Evolutionary conservation across 2,888 invertebrate species (phyloP).

Genomic region (Lasioglossum oenotherae): DNA sequence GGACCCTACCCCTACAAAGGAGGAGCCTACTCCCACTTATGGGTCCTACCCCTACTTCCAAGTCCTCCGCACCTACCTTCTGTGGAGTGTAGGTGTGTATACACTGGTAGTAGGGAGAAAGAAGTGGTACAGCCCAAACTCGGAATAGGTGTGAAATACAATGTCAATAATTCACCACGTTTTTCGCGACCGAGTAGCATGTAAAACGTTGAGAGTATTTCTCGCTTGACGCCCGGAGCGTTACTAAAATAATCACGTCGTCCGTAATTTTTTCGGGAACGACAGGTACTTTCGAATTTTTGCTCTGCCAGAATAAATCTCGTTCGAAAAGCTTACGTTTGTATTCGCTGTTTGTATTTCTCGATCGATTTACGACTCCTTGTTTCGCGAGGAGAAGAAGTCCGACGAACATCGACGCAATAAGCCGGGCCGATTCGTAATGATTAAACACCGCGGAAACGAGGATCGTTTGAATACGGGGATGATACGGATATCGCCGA

Average conservation of each 20-base stretch:
- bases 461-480: slow-evolving; percentile 29
- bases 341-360: slow-evolving; percentile 4
- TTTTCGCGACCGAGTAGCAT: neutral
- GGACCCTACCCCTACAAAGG: no score
- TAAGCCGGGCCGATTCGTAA: slow-evolving; percentile 39
- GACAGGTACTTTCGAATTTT: neutral
- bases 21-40: no score
- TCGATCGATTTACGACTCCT: slow-evolving; percentile 43
- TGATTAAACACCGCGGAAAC: slow-evolving; percentile 57
- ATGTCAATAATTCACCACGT: neutral
- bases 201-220: neutral
- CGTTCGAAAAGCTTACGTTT: neutral
- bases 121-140: neutral
- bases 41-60: no score
- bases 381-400: neutral
- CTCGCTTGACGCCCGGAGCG: neutral
- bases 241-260: neutral
- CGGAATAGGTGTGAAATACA: neutral
- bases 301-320: neutral
- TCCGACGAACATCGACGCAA: slow-evolving; percentile 29
- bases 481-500: slow-evolving; percentile 25
- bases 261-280: neutral
- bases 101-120: no score
- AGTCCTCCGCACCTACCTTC: no score
- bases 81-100: no score